Evolutionary conservation across 2,888 invertebrate genomes (phyloP).

Genomic region (Cinara cedri): DNA sequence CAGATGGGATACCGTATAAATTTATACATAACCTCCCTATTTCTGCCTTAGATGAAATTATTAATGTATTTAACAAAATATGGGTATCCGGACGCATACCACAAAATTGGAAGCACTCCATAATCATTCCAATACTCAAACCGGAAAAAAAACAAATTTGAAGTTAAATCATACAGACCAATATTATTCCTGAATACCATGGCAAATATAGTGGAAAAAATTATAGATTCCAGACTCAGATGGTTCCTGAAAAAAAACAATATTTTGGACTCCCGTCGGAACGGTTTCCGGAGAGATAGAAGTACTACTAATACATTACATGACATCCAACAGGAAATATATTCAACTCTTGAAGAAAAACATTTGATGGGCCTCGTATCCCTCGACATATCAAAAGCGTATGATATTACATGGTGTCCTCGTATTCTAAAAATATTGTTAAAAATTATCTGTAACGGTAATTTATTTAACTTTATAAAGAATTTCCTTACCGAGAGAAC

Average conservation of each 20-base stretch:
- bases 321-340: background rate
- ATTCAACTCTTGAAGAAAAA: background rate
- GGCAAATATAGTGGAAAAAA: conserved; percentile 7
- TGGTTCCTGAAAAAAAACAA: conserved; percentile 7
- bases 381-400: background rate
- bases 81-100: background rate
- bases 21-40: conserved; percentile 2
- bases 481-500: background rate
- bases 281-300: background rate
- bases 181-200: conserved; percentile 8
- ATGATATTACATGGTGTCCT: background rate
- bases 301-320: background rate
- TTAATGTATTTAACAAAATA: background rate
- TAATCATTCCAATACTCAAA: background rate
- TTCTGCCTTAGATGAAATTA: background rate
- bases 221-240: background rate
- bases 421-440: background rate
- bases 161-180: conserved; percentile 6
- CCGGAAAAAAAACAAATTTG: conserved; percentile 13
- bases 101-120: background rate
- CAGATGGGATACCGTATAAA: background rate
- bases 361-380: background rate
- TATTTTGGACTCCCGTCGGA: background rate
- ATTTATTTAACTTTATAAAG: background rate
- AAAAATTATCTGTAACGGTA: background rate